These are phyloP conservation scores for Thecophora atra DNA, from an alignment of 2,888 invertebrate species.

Conservation along the genomic window DNA sequence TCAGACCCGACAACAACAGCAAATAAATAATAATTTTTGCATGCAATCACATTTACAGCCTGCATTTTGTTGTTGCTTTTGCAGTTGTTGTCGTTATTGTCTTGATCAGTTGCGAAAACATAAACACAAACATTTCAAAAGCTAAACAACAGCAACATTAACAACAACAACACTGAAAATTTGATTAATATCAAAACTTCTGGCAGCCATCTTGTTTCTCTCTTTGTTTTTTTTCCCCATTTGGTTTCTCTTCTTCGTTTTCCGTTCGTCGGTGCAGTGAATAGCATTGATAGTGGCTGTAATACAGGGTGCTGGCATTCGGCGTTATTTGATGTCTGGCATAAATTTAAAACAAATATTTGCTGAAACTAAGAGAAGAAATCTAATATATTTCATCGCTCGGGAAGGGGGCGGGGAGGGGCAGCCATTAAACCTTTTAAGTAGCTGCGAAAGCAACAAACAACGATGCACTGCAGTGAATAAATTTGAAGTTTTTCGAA, in stretches of 20 bases:
- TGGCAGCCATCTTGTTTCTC: conserved; percentile 19
- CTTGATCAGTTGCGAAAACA: neutral
- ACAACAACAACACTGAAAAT: conserved; percentile 22
- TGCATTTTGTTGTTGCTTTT: neutral
- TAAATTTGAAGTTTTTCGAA: conserved; percentile 25
- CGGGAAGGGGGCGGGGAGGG: too few relatives aligned
- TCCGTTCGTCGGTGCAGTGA: neutral
- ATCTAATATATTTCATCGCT: conserved; percentile 22
- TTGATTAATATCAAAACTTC: conserved; percentile 35
- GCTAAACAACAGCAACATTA: neutral
- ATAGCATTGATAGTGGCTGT: neutral
- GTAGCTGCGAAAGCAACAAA: conserved; percentile 26
- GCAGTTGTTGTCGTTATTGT: conserved; percentile 4
- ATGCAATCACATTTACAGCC: conserved; percentile 3
- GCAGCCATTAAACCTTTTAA: conserved; percentile 12
- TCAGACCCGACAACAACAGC: conserved; percentile 17
- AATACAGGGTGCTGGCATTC: conserved; percentile 6
- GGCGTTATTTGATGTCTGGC: conserved; percentile 2
- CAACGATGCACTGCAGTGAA: conserved; percentile 13
- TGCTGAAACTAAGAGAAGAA: conserved; percentile 11
- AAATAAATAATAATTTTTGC: neutral
- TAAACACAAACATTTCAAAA: neutral
- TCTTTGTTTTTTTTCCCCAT: neutral
- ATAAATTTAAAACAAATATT: conserved; percentile 20
- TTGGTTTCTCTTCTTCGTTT: neutral